Percentiles rank a stretch among this genome's conserved stretches.
phyloP scores from a whole-genome alignment of 2,888 invertebrate genomes.

The Hermaeophaga mercurialis region DNA sequence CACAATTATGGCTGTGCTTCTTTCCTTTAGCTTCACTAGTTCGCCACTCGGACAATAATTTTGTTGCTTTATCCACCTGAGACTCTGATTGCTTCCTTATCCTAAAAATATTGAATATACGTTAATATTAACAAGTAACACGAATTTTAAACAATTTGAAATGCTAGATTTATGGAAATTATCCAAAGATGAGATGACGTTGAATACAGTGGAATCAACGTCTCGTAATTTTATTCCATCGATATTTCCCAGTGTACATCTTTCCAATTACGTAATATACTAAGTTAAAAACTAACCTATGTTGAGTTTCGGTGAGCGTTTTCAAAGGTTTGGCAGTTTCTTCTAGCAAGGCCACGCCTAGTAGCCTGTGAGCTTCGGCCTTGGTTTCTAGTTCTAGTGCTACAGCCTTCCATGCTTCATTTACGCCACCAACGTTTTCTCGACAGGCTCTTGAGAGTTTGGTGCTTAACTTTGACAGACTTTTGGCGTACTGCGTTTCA shows the following conservation, averaged over 20 bases:
- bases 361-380: constrained; percentile 83
- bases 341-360: constrained; percentile 70
- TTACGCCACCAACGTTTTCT: constrained; percentile 77
- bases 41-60: constrained; percentile 83
- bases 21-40: constrained; percentile 87
- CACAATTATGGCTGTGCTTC: constrained; percentile 84
- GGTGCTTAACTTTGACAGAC: constrained; percentile 81
- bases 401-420: constrained; percentile 90
- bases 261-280: no score
- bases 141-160: background rate
- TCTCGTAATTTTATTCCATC: no score
- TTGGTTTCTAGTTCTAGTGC: constrained; percentile 92
- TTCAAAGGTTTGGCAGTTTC: constrained; percentile 90
- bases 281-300: constrained; percentile 54
- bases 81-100: constrained; percentile 75
- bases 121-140: background rate
- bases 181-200: no score
- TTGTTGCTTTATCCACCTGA: constrained; percentile 84
- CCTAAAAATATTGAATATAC: no score
- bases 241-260: no score
- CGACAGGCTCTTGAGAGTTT: constrained; percentile 85
- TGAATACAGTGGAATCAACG: no score
- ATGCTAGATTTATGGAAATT: no score
- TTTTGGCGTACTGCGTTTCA: constrained; percentile 89
- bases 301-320: constrained; percentile 71